Evolutionary conservation across 2,888 invertebrate genomes (phyloP).

Genomic region (Lasius platythorax): DNA sequence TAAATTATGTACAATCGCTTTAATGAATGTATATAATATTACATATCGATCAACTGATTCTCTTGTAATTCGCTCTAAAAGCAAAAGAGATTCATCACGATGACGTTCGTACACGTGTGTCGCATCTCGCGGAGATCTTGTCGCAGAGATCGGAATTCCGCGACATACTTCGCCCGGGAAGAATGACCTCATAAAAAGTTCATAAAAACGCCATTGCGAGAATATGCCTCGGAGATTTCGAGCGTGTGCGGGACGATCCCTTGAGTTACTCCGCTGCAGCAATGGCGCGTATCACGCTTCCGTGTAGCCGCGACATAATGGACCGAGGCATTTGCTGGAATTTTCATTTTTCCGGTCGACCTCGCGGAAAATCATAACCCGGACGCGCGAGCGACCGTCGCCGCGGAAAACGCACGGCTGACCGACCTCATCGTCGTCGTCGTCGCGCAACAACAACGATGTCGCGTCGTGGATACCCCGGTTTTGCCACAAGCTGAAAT

Average conservation of each 20-base stretch:
- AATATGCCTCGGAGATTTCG: slow-evolving; percentile 72
- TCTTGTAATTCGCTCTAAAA: background rate
- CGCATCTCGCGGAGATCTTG: slow-evolving; percentile 50
- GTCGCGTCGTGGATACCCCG: background rate
- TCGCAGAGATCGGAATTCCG: slow-evolving; percentile 61
- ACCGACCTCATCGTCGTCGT: slow-evolving; percentile 65
- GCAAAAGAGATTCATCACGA: slow-evolving; percentile 27
- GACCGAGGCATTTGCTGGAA: slow-evolving; percentile 77
- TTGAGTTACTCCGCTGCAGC: slow-evolving; percentile 64
- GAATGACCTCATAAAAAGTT: slow-evolving; percentile 73
- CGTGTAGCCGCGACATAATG: slow-evolving; percentile 75
- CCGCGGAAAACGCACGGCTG: slow-evolving; percentile 74
- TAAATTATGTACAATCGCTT: slow-evolving; percentile 7
- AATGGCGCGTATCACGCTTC: slow-evolving; percentile 65
- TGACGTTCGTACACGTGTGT: slow-evolving; percentile 26
- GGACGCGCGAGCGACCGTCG: slow-evolving; percentile 49
- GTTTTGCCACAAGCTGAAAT: slow-evolving; percentile 14
- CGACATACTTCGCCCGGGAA: slow-evolving; percentile 48
- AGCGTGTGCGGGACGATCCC: slow-evolving; percentile 69
- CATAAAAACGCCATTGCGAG: slow-evolving; percentile 70
- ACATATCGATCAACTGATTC: background rate
- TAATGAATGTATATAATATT: background rate
- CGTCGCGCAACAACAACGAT: slow-evolving; percentile 49
- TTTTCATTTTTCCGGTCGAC: slow-evolving; percentile 83
- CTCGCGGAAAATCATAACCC: slow-evolving; percentile 80